phyloP scores from a whole-genome alignment of 2,797 vertebrate genomes.

The Ctenopoma kingsleyae region DNA sequence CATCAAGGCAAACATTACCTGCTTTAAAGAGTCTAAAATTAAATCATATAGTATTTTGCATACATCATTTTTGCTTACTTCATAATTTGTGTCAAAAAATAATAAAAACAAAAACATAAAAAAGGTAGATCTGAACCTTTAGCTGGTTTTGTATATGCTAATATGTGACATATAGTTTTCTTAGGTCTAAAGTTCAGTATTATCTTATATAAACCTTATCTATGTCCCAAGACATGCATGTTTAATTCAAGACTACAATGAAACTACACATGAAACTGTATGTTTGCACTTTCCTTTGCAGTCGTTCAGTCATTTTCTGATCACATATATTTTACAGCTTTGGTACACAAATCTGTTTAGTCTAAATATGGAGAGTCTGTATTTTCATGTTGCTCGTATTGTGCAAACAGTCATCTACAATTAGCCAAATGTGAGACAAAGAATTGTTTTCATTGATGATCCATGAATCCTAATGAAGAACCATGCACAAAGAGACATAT shows the following conservation, averaged over 20 bases:
- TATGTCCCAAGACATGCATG: neutral
- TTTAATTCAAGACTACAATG: conserved; percentile 21
- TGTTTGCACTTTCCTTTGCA: conserved; percentile 31
- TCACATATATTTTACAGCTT: conserved; percentile 40
- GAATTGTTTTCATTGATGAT: conserved; percentile 80
- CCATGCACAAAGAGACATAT: conserved; percentile 73
- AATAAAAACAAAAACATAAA: neutral
- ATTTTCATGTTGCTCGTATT: conserved; percentile 54
- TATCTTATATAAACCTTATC: no score
- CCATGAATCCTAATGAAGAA: conserved; percentile 79
- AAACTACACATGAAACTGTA: conserved; percentile 8
- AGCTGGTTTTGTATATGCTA: neutral
- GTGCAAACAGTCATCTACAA: conserved; percentile 70
- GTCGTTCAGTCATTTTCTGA: conserved; percentile 17
- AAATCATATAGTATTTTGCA: no score
- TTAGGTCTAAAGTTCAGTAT: conserved; percentile 5
- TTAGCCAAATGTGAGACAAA: conserved; percentile 72
- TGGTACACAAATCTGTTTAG: conserved; percentile 44
- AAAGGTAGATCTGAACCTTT: neutral
- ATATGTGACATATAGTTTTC: neutral
- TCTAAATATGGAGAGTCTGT: conserved; percentile 54
- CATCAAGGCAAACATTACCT: no score
- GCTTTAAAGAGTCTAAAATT: no score
- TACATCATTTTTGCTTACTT: no score
- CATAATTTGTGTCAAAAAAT: no score